Evolutionary conservation across 2,797 vertebrate genomes (phyloP).

Genomic region (Cichlasoma orientale): DNA sequence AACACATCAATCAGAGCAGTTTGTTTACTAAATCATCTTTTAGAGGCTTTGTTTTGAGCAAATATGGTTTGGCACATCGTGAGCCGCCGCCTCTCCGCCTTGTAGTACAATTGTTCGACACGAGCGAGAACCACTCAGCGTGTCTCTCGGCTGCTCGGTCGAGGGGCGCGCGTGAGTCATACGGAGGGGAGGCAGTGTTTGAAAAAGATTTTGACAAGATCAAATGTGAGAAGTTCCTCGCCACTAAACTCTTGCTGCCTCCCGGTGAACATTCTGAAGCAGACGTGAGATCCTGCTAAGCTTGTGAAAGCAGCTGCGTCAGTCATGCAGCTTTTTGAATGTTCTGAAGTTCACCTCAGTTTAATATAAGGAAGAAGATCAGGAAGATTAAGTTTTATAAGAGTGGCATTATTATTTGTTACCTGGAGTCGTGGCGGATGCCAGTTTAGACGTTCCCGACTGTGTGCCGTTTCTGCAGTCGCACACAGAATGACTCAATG

Average conservation of each 20-base stretch:
- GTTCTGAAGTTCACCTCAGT: not conserved
- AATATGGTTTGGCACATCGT: not conserved
- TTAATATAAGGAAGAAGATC: not conserved
- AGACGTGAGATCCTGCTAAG: not conserved
- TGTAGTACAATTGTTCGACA: not conserved
- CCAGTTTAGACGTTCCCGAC: not conserved
- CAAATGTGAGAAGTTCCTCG: conserved; percentile 22
- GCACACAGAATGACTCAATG: not conserved
- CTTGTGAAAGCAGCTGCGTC: not conserved
- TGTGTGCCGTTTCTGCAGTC: not conserved
- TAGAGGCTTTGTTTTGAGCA: conserved; percentile 17
- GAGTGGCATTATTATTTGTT: not conserved
- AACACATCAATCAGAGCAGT: conserved; percentile 26
- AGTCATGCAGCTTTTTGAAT: not conserved
- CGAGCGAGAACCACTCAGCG: conserved; percentile 11
- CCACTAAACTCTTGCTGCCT: not conserved
- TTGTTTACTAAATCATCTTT: conserved; percentile 19
- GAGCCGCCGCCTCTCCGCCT: not conserved
- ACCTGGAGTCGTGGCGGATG: not conserved
- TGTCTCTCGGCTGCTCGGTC: conserved; percentile 26
- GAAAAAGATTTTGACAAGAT: conserved; percentile 34
- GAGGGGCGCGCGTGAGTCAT: conserved; percentile 25
- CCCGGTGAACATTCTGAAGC: not conserved
- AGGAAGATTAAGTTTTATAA: not conserved
- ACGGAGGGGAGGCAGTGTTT: conserved; percentile 6